Conservation (phyloP, 2,888 invertebrate species). For the Alsophila aescularia region DNA sequence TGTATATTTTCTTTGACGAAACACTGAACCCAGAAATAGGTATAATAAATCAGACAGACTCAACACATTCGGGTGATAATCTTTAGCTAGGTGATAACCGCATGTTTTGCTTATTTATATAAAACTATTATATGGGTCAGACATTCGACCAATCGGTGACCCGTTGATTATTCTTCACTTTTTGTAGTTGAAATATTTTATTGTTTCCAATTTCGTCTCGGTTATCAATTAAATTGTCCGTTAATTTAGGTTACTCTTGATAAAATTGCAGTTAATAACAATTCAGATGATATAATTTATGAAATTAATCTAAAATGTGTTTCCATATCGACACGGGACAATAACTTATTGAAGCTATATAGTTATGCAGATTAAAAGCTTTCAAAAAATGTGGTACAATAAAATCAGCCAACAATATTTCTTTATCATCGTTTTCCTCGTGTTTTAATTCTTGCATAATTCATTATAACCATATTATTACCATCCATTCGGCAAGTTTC, state of each 20-base stretch:
- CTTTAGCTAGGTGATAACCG: slow-evolving; percentile 26
- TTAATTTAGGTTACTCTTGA: slow-evolving; percentile 67
- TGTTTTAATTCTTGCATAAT: no score
- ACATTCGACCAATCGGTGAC: slow-evolving; percentile 55
- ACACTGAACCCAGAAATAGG: no score
- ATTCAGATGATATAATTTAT: slow-evolving; percentile 39
- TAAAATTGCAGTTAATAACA: slow-evolving; percentile 53
- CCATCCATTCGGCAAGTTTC: no score
- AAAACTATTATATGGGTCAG: slow-evolving; percentile 61
- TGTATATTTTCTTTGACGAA: no score
- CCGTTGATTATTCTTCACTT: slow-evolving; percentile 63
- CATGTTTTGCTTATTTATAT: slow-evolving; percentile 34
- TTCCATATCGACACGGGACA: slow-evolving; percentile 11
- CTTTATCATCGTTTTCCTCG: no score
- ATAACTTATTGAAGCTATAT: no score
- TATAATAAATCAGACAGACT: not conserved
- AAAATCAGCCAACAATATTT: no score
- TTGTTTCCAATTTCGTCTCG: slow-evolving; percentile 66
- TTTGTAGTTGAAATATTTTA: slow-evolving; percentile 62
- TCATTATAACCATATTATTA: no score
- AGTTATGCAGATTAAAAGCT: no score
- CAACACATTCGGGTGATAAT: slow-evolving; percentile 28
- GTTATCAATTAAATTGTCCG: slow-evolving; percentile 65
- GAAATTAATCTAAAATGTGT: slow-evolving; percentile 36
- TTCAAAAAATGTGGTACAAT: no score